A percentile compares a stretch with the other conserved stretches of the same genome.
Conservation (phyloP, 2,888 invertebrate genomes). For the Drosophila multiciliata region DNA sequence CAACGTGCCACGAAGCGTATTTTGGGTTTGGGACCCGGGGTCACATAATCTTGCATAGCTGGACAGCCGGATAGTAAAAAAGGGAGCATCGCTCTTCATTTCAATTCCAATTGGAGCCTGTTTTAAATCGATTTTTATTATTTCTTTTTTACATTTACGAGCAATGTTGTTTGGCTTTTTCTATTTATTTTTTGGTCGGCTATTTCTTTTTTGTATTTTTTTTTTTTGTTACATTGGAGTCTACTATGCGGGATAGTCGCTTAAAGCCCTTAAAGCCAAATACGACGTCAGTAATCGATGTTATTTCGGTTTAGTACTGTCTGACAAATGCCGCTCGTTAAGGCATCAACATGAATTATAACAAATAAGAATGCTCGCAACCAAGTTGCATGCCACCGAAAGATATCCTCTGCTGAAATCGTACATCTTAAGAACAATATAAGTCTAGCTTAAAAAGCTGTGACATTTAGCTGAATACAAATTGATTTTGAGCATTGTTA, state of each 20-base stretch:
- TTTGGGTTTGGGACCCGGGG: conserved; percentile 8
- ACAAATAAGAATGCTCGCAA: not conserved
- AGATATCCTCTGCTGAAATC: conserved; percentile 6
- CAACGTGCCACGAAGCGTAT: conserved; percentile 72
- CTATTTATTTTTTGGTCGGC: conserved; percentile 13
- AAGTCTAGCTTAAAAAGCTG: not conserved
- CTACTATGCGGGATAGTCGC: conserved; percentile 47
- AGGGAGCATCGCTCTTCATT: conserved; percentile 60
- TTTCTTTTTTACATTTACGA: conserved; percentile 54
- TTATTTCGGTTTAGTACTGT: conserved; percentile 6
- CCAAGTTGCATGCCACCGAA: not conserved
- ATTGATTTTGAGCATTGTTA: not conserved
- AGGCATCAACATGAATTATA: conserved; percentile 21
- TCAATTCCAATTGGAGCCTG: conserved; percentile 79
- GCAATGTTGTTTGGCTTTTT: conserved; percentile 30
- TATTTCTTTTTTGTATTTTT: conserved; percentile 9
- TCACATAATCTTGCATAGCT: conserved; percentile 47
- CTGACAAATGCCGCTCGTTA: conserved; percentile 14
- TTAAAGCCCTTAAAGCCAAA: conserved; percentile 38
- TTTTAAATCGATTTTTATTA: conserved; percentile 80
- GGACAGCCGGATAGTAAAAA: conserved; percentile 22
- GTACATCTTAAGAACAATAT: not conserved
- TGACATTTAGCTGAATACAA: not conserved
- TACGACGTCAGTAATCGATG: conserved; percentile 32
- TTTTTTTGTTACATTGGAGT: conserved; percentile 32